phyloP scores from a whole-genome alignment of 2,113 vertebrate genomes.

The Hymenochirus boettgeri region DNA sequence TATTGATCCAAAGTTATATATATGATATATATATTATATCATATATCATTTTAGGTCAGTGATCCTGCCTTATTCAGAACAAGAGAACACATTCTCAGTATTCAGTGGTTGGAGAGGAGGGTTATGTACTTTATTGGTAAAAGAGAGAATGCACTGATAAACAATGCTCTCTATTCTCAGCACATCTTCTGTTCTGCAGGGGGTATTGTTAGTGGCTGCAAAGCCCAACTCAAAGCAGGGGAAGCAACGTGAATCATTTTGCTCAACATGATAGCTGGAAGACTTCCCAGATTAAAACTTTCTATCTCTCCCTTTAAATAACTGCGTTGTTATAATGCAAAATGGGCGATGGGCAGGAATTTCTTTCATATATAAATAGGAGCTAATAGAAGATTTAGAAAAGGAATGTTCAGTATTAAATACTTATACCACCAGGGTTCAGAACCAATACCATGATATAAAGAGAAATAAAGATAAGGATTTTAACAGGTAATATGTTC shows the following conservation, averaged over 20 bases:
- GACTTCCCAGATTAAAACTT: constrained; percentile 37
- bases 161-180: background rate
- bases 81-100: background rate
- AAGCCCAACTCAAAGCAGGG: constrained; percentile 52
- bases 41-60: constrained; percentile 16
- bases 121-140: background rate
- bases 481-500: too few species aligned
- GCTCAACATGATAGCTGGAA: constrained; percentile 55
- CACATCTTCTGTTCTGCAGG: constrained; percentile 53
- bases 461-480: too few species aligned
- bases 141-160: background rate
- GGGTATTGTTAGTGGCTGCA: constrained; percentile 58
- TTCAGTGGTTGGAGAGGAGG: background rate
- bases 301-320: constrained; percentile 29
- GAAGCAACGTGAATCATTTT: constrained; percentile 35
- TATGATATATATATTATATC: too few species aligned
- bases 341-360: constrained; percentile 30
- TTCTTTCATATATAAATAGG: background rate
- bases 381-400: background rate
- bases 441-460: too few species aligned
- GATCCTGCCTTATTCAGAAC: background rate
- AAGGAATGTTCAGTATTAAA: background rate
- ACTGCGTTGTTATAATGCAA: constrained; percentile 24
- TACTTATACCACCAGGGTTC: too few species aligned
- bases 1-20: constrained; percentile 1